Conservation (phyloP, 2,888 invertebrate species). For the Zele albiditarsus region DNA sequence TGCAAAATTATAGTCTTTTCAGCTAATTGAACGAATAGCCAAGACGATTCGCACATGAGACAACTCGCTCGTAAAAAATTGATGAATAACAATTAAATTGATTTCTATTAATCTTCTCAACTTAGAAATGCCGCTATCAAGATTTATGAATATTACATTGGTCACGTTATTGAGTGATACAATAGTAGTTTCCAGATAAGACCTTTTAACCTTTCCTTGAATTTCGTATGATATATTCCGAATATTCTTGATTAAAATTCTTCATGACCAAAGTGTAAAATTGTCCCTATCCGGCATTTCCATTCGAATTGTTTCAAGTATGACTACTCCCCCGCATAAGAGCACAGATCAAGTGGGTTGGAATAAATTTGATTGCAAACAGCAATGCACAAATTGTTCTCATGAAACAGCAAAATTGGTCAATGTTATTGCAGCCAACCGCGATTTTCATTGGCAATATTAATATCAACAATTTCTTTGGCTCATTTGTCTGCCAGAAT, state of each 20-base stretch:
- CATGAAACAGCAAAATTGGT: neutral
- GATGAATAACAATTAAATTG: neutral
- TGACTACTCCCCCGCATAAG: neutral
- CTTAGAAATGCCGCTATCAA: too few species aligned
- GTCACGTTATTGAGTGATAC: neutral
- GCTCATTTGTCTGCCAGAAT: neutral
- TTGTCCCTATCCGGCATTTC: neutral
- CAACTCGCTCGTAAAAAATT: neutral
- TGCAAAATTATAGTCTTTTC: neutral
- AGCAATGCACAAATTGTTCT: neutral
- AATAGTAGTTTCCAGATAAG: neutral
- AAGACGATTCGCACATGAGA: neutral
- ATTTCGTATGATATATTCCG: neutral
- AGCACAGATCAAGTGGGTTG: neutral
- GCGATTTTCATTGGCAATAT: neutral
- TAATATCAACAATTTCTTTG: neutral
- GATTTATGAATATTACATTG: too few species aligned
- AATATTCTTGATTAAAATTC: conserved; percentile 1
- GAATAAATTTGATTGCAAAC: neutral
- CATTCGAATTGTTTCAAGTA: neutral
- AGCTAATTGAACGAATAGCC: neutral
- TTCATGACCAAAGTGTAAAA: conserved; percentile 1
- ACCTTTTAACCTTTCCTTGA: neutral
- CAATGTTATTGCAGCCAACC: neutral
- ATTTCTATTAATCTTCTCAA: too few species aligned